Conservation (phyloP, 2,797 vertebrate genomes). For the Enteromius afrohamiltoni region DNA sequence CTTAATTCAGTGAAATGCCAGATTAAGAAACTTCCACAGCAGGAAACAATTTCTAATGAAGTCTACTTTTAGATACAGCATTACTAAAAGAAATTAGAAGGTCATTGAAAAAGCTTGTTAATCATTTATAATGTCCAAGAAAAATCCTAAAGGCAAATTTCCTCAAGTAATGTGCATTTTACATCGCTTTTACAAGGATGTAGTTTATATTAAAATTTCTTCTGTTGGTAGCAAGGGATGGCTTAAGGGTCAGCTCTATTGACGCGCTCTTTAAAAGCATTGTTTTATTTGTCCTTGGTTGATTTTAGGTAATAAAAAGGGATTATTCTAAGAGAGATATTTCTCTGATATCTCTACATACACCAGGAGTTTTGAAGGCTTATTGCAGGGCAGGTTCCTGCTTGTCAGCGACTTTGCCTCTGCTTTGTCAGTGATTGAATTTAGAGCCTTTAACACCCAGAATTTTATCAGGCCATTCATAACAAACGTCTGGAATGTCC, state of each 20-base stretch:
- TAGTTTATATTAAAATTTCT: background rate
- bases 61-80: conserved; percentile 20
- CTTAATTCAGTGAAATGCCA: conserved; percentile 9
- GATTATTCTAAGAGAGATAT: conserved; percentile 36
- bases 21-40: background rate
- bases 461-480: conserved; percentile 58
- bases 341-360: conserved; percentile 49
- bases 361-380: conserved; percentile 50
- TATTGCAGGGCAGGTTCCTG: conserved; percentile 52
- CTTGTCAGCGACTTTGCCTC: conserved; percentile 57
- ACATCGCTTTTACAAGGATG: background rate
- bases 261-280: conserved; percentile 24
- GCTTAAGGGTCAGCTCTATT: background rate
- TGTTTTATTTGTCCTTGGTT: conserved; percentile 22
- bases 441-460: conserved; percentile 57
- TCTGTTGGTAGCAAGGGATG: background rate
- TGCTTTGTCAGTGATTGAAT: conserved; percentile 60
- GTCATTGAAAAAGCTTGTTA: conserved; percentile 15
- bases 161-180: background rate
- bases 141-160: background rate
- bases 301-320: conserved; percentile 40
- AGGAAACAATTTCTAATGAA: conserved; percentile 21
- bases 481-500: conserved; percentile 55
- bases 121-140: conserved; percentile 11
- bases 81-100: conserved; percentile 19